Conservation (phyloP, 30 jellyfish, hydroid and myxozoan genomes). For the Nemopilema nomurai region DNA sequence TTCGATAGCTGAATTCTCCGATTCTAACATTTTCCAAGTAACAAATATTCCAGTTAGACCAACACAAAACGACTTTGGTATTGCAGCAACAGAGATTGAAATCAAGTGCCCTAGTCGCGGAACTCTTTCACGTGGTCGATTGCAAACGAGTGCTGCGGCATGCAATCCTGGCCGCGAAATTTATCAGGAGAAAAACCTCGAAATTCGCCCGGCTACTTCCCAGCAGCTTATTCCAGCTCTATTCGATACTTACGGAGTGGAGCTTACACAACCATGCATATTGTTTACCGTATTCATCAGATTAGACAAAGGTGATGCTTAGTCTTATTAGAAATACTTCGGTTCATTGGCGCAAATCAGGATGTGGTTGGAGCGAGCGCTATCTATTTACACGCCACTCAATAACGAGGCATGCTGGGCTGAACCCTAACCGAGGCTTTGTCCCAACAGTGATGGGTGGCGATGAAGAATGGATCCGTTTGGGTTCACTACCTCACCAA, state of each 20-base stretch:
- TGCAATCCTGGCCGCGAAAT: background rate
- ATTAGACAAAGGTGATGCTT: constrained; percentile 1
- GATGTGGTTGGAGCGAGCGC: constrained; percentile 40
- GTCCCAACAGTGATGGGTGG: background rate
- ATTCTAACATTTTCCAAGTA: constrained; percentile 17
- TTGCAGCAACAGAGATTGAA: background rate
- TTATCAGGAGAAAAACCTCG: background rate
- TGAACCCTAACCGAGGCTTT: constrained; percentile 21
- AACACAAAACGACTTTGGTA: background rate
- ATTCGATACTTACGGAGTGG: background rate
- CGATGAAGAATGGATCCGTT: background rate
- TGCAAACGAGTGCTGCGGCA: background rate
- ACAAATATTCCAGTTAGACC: background rate
- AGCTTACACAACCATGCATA: background rate
- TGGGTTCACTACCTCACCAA: background rate
- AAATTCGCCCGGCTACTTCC: background rate
- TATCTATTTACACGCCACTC: constrained; percentile 20
- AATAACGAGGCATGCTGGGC: constrained; percentile 28
- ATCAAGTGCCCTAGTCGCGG: no score
- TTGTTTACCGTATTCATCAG: constrained; percentile 11
- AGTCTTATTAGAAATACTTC: constrained; percentile 10
- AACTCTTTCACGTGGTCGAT: no score
- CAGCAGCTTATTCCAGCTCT: background rate
- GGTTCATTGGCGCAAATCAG: constrained; percentile 35
- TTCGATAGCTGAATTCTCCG: constrained; percentile 19